A percentile compares a stretch with the other conserved stretches of the same genome.
Conservation (phyloP, 2,888 invertebrate genomes). For the Ochropleura leucogaster region DNA sequence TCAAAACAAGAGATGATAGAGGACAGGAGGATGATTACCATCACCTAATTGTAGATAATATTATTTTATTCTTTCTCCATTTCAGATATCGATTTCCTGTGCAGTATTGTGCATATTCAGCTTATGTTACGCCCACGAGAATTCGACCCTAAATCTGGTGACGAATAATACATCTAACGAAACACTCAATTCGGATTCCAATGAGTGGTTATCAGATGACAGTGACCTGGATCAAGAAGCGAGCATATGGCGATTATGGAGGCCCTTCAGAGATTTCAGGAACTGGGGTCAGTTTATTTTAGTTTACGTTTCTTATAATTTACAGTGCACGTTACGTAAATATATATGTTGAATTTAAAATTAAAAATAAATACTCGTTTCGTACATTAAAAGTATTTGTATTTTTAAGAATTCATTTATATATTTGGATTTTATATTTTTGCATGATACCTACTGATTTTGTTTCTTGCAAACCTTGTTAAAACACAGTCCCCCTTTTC, state of each 20-base stretch:
- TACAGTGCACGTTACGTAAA: conserved; percentile 1
- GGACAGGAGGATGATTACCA: neutral
- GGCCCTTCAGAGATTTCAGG: conserved; percentile 77
- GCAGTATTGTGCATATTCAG: conserved; percentile 72
- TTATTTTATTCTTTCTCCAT: conserved; percentile 20
- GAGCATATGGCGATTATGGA: conserved; percentile 76
- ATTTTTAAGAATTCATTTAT: too few relatives aligned
- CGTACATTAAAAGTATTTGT: too few relatives aligned
- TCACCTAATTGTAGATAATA: neutral
- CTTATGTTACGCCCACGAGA: conserved; percentile 70
- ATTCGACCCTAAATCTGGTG: conserved; percentile 63
- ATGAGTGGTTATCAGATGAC: conserved; percentile 53
- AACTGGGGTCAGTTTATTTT: conserved; percentile 76
- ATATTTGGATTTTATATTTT: too few relatives aligned
- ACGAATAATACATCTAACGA: conserved; percentile 69
- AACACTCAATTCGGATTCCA: conserved; percentile 65
- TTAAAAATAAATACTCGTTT: too few relatives aligned
- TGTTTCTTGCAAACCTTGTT: too few relatives aligned
- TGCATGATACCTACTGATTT: too few relatives aligned
- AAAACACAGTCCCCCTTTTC: too few relatives aligned
- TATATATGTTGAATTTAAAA: too few relatives aligned
- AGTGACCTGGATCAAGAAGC: conserved; percentile 72
- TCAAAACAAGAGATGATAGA: neutral
- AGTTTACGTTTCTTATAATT: neutral
- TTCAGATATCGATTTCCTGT: conserved; percentile 73